Percentiles rank a stretch among this genome's conserved stretches.
These are phyloP conservation scores for Sisyra nigra DNA, from an alignment of 2,888 invertebrate species.

Conservation along the genomic window DNA sequence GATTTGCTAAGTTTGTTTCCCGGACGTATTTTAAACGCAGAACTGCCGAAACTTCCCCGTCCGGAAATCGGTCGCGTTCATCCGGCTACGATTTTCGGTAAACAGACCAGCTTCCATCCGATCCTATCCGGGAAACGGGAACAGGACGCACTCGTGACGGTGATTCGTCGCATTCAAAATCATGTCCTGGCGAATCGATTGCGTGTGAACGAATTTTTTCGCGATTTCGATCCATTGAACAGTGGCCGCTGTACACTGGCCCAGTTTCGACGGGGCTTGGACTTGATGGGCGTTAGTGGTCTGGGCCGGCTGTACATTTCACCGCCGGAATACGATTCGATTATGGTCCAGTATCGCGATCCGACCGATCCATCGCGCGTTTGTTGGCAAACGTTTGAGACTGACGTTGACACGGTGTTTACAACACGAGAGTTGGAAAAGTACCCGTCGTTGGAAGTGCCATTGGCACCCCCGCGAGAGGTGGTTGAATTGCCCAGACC, in stretches of 20 bases:
- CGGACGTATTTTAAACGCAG: slow-evolving; percentile 46
- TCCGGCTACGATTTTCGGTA: slow-evolving; percentile 33
- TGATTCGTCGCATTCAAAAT: slow-evolving; percentile 48
- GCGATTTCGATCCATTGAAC: slow-evolving; percentile 51
- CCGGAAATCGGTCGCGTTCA: slow-evolving; percentile 43
- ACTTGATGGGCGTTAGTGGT: slow-evolving; percentile 44
- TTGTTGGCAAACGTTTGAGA: slow-evolving; percentile 62
- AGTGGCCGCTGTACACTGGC: slow-evolving; percentile 49
- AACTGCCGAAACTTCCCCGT: slow-evolving; percentile 47
- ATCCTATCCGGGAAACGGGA: slow-evolving; percentile 32
- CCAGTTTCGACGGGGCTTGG: slow-evolving; percentile 55
- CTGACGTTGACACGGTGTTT: slow-evolving; percentile 54
- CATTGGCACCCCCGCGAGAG: slow-evolving; percentile 36
- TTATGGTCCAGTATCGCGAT: slow-evolving; percentile 53
- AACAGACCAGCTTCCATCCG: slow-evolving; percentile 40
- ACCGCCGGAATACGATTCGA: slow-evolving; percentile 40
- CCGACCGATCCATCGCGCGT: slow-evolving; percentile 49
- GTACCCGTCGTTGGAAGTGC: neutral
- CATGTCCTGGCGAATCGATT: slow-evolving; percentile 46
- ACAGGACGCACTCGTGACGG: slow-evolving; percentile 32
- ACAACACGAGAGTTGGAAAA: slow-evolving; percentile 19
- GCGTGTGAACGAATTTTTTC: slow-evolving; percentile 50
- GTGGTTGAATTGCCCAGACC: slow-evolving; percentile 29
- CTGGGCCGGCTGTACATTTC: slow-evolving; percentile 37
- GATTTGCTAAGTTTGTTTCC: slow-evolving; percentile 39